Percentiles rank a stretch among this genome's conserved stretches.
phyloP scores from a whole-genome alignment of 2,113 vertebrate species.

The Sylvia atricapilla region DNA sequence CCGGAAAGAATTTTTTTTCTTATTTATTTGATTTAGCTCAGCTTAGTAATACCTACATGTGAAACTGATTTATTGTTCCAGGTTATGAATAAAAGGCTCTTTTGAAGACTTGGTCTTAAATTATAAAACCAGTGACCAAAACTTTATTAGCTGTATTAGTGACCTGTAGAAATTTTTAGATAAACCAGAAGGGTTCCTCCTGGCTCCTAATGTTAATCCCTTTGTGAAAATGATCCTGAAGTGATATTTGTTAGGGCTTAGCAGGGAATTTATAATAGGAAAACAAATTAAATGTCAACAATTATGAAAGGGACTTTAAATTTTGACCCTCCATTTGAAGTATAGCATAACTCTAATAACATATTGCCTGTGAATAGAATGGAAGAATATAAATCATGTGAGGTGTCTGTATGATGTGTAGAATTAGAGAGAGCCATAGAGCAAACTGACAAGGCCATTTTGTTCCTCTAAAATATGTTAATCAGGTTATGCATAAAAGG shows the following conservation, averaged over 20 bases:
- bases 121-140: background rate
- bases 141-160: background rate
- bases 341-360: background rate
- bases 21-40: background rate
- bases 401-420: background rate
- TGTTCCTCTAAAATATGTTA: background rate
- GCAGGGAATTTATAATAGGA: background rate
- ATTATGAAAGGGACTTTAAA: background rate
- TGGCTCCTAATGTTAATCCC: background rate
- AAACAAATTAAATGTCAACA: background rate
- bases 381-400: background rate
- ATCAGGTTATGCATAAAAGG: background rate
- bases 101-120: background rate
- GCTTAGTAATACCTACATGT: background rate
- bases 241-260: background rate
- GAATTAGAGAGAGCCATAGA: background rate
- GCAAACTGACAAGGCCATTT: background rate
- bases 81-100: background rate
- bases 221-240: background rate
- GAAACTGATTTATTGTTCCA: background rate
- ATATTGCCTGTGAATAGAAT: background rate
- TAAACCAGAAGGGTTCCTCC: background rate
- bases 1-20: background rate
- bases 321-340: background rate
- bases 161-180: background rate